phyloP scores from a whole-genome alignment of 2,113 vertebrate species.

The Coturnix japonica region DNA sequence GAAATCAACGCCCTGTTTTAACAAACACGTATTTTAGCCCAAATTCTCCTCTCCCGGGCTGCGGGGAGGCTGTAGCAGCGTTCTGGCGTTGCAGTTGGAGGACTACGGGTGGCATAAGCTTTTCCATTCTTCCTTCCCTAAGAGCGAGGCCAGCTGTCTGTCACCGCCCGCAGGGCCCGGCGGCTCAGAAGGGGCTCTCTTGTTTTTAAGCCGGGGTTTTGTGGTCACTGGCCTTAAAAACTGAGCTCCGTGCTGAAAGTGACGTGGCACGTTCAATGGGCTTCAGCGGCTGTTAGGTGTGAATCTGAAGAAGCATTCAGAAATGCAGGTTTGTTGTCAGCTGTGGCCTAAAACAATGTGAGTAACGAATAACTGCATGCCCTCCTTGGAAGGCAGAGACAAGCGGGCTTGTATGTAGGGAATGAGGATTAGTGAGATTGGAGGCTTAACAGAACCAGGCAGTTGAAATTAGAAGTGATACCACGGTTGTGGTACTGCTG shows the following conservation, averaged over 20 bases:
- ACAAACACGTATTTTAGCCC: constrained; percentile 64
- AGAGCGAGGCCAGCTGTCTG: not conserved
- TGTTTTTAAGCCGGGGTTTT: not conserved
- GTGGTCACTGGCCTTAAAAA: not conserved
- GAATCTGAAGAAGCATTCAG: not conserved
- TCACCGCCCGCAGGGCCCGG: not conserved
- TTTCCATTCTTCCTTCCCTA: not conserved
- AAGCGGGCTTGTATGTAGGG: not conserved
- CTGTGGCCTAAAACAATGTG: not conserved
- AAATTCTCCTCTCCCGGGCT: constrained; percentile 22
- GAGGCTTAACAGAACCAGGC: not conserved
- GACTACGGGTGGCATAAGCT: not conserved
- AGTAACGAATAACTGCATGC: not conserved
- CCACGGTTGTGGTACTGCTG: not conserved
- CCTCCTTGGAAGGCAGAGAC: too few species aligned
- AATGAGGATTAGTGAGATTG: not conserved
- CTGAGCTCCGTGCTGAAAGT: not conserved
- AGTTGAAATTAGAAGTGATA: too few species aligned
- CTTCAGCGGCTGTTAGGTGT: not conserved
- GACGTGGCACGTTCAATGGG: fast-evolving
- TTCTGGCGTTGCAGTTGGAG: constrained; percentile 20
- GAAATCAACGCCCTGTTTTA: constrained; percentile 78
- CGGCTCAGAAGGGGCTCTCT: not conserved
- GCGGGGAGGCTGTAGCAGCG: not conserved
- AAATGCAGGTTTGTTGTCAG: not conserved